Evolutionary conservation across 1,140 invertebrate genomes (phyloP), one percentile per base, ranked within the genome.

Genomic region (Melipona quadrifasciata): DNA sequence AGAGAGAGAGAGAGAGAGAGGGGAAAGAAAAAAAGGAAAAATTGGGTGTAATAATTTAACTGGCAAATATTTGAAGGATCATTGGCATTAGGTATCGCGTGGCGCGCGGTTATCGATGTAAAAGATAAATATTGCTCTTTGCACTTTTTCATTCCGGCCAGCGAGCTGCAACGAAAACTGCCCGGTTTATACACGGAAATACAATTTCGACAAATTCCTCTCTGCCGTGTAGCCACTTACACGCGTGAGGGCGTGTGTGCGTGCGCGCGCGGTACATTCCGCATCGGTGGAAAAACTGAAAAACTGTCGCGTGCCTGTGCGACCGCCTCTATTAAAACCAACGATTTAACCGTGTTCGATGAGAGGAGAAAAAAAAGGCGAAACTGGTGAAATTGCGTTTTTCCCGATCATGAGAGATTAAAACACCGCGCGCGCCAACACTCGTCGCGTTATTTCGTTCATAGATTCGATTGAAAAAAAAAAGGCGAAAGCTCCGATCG

Each of bases 181-280:
- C 57, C 8, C 6, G 39, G 39, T 72, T 84, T 84, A 8, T 79
- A 53, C 75, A 79, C 27, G 75, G 76, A 64, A 84, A 78, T 79
- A 72, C 75, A 79, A 79, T 84, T 79, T 71, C 82, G 67, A 84
- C 82, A 79, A 84, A 84, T 79, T 79, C 67, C n/a, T 27, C 34
- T 27, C 34, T 17, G 17, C 1, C 5, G 58, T 21, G 58, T 12
- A n/a, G 24, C 12, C n/a, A n/a, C 14, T 1, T 16, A 1, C 57
- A 24, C 61, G 65, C n/a, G 6, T 21, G 14, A 4, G 24, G 12
- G 24, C 12, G 51, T 21, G 4, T 8, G 0, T n/a, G 6, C 61
- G 64, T 39, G 6, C 55, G 14, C 10, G 12, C n/a, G 14, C n/a
- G 39, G 61, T 27, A n/a, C 51, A 68, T 34, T 34, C 27, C 17